phyloP scores from a whole-genome alignment of 1,140 invertebrate species.

The Muscidifurax raptorellus region DNA sequence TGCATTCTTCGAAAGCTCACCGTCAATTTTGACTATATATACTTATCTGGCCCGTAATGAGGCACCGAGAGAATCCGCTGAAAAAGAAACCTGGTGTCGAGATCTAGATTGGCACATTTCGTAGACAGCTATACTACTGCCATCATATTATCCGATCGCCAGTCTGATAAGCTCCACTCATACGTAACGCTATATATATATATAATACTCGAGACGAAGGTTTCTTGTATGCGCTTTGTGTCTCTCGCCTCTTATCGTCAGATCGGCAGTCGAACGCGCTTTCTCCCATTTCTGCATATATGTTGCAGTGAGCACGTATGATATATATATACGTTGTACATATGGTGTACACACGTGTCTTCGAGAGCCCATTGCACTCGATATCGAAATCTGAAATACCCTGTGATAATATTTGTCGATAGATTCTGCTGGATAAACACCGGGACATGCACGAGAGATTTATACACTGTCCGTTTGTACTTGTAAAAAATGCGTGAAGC shows the following conservation, averaged over 20 bases:
- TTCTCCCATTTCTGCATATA: neutral
- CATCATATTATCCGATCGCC: neutral
- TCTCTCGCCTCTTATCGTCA: neutral
- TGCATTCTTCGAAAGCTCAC: neutral
- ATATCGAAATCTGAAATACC: neutral
- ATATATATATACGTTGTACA: too few species aligned
- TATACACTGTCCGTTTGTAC: too few species aligned
- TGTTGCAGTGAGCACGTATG: too few species aligned
- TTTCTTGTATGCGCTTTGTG: neutral
- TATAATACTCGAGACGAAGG: constrained; percentile 52
- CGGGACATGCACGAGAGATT: too few species aligned
- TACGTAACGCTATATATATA: neutral
- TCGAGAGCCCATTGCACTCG: too few species aligned
- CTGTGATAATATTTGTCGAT: neutral
- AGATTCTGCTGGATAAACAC: neutral
- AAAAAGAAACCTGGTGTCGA: neutral
- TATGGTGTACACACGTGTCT: too few species aligned
- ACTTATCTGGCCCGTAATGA: neutral
- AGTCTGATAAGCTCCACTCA: neutral
- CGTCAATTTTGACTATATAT: neutral
- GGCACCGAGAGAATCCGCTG: neutral
- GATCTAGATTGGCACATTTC: neutral
- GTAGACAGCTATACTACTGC: neutral
- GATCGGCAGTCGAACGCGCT: neutral
- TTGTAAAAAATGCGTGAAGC: too few species aligned